Conservation (phyloP, 2,797 vertebrate genomes). For the Garrulus glandarius region DNA sequence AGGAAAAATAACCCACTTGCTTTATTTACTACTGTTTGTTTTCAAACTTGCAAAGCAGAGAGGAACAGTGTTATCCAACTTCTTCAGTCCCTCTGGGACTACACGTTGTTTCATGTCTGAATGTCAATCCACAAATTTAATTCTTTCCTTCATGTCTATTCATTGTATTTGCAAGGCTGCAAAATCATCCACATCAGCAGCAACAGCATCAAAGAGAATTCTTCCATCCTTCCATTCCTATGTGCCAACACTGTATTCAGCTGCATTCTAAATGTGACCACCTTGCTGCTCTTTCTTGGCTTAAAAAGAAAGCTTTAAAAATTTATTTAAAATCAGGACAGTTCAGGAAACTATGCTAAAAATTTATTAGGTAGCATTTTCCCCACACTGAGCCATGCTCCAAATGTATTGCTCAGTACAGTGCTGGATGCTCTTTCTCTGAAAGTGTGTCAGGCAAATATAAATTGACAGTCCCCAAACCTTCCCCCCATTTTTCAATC, state of each 20-base stretch:
- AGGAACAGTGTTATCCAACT: background rate
- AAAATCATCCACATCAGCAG: background rate
- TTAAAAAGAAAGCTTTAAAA: background rate
- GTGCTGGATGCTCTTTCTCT: background rate
- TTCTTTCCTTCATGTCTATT: background rate
- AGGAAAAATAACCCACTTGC: conserved; percentile 20
- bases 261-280: background rate
- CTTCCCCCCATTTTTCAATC: background rate
- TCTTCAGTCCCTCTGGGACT: background rate
- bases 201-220: background rate
- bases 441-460: background rate
- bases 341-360: background rate
- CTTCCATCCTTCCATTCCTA: background rate
- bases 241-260: background rate
- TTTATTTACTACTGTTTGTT: conserved; percentile 29
- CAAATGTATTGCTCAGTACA: fast-evolving
- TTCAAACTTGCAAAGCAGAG: conserved; percentile 34
- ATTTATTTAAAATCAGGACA: background rate
- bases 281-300: background rate
- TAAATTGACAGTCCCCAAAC: background rate
- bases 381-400: background rate
- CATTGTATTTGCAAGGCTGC: background rate
- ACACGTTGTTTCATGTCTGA: background rate
- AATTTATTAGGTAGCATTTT: background rate
- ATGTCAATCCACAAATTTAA: background rate